Percentiles rank a stretch among this genome's conserved stretches.
These are phyloP conservation scores for Asteroscopus sphinx DNA, from an alignment of 2,888 invertebrate species.

Conservation along the genomic window DNA sequence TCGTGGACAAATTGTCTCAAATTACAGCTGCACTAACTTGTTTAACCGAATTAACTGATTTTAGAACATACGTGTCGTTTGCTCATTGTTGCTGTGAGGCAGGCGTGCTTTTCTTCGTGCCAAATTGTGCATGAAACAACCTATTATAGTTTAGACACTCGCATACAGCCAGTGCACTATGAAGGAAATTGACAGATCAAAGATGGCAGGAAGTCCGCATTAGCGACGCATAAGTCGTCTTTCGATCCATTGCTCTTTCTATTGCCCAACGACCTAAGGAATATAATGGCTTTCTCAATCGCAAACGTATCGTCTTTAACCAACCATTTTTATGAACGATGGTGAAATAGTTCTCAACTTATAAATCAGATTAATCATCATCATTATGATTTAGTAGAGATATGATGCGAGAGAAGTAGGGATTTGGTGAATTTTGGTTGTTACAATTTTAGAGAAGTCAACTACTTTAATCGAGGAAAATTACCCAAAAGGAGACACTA, in stretches of 20 bases:
- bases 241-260: conserved; percentile 73
- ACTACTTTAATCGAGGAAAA: not conserved
- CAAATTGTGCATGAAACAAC: conserved; percentile 77
- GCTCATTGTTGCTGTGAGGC: conserved; percentile 35
- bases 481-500: conserved; percentile 20
- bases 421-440: not conserved
- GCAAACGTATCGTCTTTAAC: conserved; percentile 9
- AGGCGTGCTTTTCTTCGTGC: conserved; percentile 51
- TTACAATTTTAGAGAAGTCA: not conserved
- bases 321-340: conserved; percentile 2
- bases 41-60: conserved; percentile 83
- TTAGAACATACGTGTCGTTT: conserved; percentile 71
- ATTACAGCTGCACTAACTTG: conserved; percentile 79
- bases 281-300: conserved; percentile 27
- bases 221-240: conserved; percentile 76
- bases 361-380: not conserved
- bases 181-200: conserved; percentile 85
- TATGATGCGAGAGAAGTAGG: not conserved
- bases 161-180: conserved; percentile 76
- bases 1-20: conserved; percentile 81
- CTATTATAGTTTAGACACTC: conserved; percentile 68
- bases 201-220: conserved; percentile 85
- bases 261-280: conserved; percentile 44
- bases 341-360: not conserved
- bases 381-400: not conserved